Conservation (phyloP, 2,888 invertebrate genomes). For the Monochamus alternatus region DNA sequence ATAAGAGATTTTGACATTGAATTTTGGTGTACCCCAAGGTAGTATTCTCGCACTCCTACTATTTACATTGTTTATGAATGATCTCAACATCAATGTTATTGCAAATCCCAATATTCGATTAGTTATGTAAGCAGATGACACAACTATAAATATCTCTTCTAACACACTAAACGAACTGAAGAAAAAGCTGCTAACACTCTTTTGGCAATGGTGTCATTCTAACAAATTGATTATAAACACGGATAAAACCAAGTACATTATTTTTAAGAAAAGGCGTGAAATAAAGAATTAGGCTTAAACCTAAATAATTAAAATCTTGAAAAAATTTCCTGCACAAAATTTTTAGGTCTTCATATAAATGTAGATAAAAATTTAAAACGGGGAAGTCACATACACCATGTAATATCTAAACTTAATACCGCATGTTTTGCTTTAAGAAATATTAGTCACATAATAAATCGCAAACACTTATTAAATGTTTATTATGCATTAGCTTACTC, state of each 20-base stretch:
- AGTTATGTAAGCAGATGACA: not conserved
- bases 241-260: too few relatives aligned
- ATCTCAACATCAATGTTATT: not conserved
- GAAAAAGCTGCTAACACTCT: not conserved
- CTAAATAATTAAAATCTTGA: not conserved
- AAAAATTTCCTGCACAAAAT: not conserved
- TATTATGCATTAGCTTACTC: too few relatives aligned
- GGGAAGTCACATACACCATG: too few relatives aligned
- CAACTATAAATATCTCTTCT: not conserved
- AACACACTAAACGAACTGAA: not conserved
- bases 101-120: not conserved
- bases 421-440: too few relatives aligned
- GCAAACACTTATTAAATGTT: too few relatives aligned
- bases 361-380: too few relatives aligned
- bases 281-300: not conserved
- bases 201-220: not conserved
- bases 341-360: too few relatives aligned
- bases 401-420: not conserved
- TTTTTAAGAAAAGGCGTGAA: too few relatives aligned
- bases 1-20: not conserved
- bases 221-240: too few relatives aligned
- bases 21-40: conserved; percentile 3
- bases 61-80: not conserved
- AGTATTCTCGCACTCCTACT: not conserved
- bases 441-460: too few relatives aligned